Evolutionary conservation across 1,140 invertebrate species (phyloP).

Genomic region (Penaeus indicus): DNA sequence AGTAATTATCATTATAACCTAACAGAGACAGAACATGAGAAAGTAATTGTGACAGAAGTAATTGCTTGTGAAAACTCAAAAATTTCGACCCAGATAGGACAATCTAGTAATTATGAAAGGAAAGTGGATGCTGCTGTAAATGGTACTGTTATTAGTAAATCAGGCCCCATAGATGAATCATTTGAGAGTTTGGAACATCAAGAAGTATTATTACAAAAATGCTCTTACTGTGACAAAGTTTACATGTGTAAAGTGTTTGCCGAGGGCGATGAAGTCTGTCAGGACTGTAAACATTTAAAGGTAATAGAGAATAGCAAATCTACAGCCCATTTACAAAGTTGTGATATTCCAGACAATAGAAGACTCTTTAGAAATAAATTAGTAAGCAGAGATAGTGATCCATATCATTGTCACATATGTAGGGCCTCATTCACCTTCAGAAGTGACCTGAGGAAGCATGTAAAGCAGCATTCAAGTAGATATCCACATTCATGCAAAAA

Average conservation of each 20-base stretch:
- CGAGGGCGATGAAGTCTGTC: conserved; percentile 15
- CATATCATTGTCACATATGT: conserved; percentile 5
- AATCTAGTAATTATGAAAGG: no score
- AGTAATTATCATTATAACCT: no score
- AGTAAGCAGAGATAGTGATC: neutral
- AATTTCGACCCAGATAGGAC: no score
- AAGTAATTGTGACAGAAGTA: no score
- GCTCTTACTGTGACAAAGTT: conserved; percentile 4
- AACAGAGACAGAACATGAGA: no score
- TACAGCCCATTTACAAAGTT: neutral
- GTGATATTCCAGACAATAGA: no score
- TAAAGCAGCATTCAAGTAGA: conserved; percentile 29
- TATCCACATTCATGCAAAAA: conserved; percentile 19
- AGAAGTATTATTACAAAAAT: conserved; percentile 27
- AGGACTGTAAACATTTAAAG: neutral
- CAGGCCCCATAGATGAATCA: neutral
- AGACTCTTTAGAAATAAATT: neutral
- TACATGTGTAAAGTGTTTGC: neutral
- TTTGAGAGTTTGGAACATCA: neutral
- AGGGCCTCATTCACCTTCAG: conserved; percentile 28
- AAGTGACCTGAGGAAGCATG: conserved; percentile 38
- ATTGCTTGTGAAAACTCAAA: no score
- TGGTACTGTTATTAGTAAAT: neutral
- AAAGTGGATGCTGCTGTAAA: neutral
- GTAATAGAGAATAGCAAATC: neutral